Evolutionary conservation across 2,113 vertebrate species (phyloP), one percentile per base, ranked within the genome.

Genomic region (Orycteropus afer): DNA sequence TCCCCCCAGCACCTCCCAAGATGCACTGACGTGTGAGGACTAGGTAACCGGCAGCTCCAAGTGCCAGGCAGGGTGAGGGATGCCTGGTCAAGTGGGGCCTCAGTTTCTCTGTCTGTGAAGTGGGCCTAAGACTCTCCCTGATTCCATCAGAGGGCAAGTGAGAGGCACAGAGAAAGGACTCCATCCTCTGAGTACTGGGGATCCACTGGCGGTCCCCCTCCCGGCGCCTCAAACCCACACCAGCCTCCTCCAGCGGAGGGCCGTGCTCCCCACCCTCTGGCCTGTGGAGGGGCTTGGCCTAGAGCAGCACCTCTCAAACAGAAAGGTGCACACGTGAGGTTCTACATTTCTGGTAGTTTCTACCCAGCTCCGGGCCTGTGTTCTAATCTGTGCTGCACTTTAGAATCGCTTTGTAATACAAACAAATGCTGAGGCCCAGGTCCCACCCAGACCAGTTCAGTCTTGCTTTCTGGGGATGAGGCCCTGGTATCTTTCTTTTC

Each of bases 301-400:
- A 9, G 37, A 55, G 45, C 32, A 14, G 47, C 3, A 12, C 17
- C 47, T 74, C n/a, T 69, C 55, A 11, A 3, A 0, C 0, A 5
- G 0, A 34, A 67, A 67, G 61, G 37, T 15, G 20, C 34, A 10
- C 42, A 12, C 25, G 20, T 32, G 91, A 55, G 47, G 13, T 0
- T 49, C 53, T 27, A 45, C 23, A 3, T 83, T 61, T 53, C 47
- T n/a, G 20, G 37, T 40, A 42, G 40, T 42, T 13, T 79, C 63
- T 5, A 3, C 0, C 83, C n/a, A 8, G 1, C n/a, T n/a, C n/a
- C n/a, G 15, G 7, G 32, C 57, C 67, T 37, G 2, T 29, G 13
- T 37, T 65, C 57, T 42, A 42, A 27, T 6, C 69, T 45, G 42
- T 13, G 51, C 65, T 74, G 27, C 18, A 15, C 42, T 67, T 67